Conservation (phyloP, 2,888 invertebrate genomes). For the Archaeoteleia sp. region DNA sequence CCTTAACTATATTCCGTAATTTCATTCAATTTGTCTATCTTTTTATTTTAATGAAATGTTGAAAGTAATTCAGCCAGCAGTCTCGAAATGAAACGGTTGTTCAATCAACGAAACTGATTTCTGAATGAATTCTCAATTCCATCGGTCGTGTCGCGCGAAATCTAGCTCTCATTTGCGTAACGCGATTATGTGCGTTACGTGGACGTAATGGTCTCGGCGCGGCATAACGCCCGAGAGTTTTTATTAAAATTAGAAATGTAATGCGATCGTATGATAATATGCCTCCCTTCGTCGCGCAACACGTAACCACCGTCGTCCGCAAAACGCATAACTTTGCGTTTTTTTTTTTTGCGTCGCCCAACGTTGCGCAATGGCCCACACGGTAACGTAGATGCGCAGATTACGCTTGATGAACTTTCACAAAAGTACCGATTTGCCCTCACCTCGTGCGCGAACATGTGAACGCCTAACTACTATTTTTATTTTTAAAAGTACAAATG, state of each 20-base stretch:
- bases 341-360: neutral
- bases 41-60: no score
- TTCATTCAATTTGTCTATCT: no score
- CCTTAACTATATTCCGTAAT: no score
- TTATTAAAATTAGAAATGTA: slow-evolving; percentile 40
- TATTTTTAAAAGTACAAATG: no score
- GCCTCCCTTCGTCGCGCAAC: slow-evolving; percentile 11
- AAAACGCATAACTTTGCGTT: slow-evolving; percentile 6
- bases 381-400: slow-evolving; percentile 1
- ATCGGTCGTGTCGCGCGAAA: neutral
- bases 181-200: slow-evolving; percentile 9
- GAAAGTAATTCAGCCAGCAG: no score
- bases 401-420: slow-evolving; percentile 24
- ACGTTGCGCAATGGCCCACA: slow-evolving; percentile 14
- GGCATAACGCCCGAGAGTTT: slow-evolving; percentile 21
- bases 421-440: slow-evolving; percentile 13
- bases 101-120: neutral
- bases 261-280: slow-evolving; percentile 45
- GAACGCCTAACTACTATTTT: no score
- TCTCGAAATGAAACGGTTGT: no score
- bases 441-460: no score
- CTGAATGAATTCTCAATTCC: neutral
- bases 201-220: slow-evolving; percentile 14
- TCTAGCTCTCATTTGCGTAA: slow-evolving; percentile 18
- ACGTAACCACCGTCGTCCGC: slow-evolving; percentile 16